phyloP scores from a whole-genome alignment of 2,888 invertebrate genomes.

The Sussaba pulchella region DNA sequence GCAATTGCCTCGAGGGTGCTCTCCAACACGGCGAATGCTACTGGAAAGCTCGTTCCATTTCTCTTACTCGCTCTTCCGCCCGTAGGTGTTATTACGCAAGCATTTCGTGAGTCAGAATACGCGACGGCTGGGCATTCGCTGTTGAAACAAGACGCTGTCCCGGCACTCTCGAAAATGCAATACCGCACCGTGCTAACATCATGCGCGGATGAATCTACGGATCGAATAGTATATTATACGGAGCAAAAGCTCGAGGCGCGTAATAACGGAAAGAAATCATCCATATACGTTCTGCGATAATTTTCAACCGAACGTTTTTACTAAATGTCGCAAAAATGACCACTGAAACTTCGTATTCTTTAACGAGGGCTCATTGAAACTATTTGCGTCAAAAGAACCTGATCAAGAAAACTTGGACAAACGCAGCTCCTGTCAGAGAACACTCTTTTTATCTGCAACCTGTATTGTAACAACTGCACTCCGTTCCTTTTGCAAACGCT shows the following conservation, averaged over 20 bases:
- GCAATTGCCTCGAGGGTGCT: slow-evolving; percentile 52
- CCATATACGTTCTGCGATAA: neutral
- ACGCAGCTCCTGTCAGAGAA: too few species aligned
- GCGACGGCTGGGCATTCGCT: slow-evolving; percentile 50
- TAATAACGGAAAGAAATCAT: neutral
- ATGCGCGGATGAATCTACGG: slow-evolving; percentile 15
- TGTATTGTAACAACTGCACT: too few species aligned
- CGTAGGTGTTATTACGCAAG: slow-evolving; percentile 54
- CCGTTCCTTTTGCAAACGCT: too few species aligned
- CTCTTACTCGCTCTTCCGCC: slow-evolving; percentile 25
- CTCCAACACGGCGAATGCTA: slow-evolving; percentile 28
- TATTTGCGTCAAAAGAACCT: too few species aligned
- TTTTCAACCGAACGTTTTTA: neutral
- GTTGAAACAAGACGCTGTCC: slow-evolving; percentile 21
- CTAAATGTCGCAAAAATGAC: neutral
- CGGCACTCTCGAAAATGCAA: slow-evolving; percentile 19
- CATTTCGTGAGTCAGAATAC: slow-evolving; percentile 44
- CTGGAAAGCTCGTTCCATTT: slow-evolving; percentile 42
- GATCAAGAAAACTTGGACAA: too few species aligned
- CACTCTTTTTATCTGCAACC: too few species aligned
- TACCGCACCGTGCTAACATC: neutral
- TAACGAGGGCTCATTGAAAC: too few species aligned
- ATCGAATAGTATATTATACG: neutral
- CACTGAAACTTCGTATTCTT: neutral
- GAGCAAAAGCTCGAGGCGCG: neutral